Base-by-base conservation (phyloP, 1,140 invertebrate species). In the Leptestheria dahalacensis region DNA sequence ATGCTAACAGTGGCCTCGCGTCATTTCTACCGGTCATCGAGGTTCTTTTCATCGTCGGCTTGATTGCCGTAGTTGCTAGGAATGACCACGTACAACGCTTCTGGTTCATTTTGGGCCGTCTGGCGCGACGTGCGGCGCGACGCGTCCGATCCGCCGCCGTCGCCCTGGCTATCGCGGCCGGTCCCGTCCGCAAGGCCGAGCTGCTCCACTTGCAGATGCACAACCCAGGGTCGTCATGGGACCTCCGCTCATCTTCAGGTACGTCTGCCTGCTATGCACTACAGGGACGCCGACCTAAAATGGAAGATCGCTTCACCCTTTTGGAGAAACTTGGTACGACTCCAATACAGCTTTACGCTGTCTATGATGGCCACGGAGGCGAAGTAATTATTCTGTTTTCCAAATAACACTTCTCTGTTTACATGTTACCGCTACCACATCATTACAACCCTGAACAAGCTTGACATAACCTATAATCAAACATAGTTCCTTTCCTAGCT, bases 321-420 rank as follows among this genome's bases (percentile, higher is more conserved):
- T 80, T 86, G 61, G 79, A 84, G 68, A 83, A 88, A 66, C 81
- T 85, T 28, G 66, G 71, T 49, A 73, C 71, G 59, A 83, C 81
- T 21, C 82, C 81, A 24, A 82, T 92, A 54, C 84, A 86, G 1
- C 75, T 95, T 50, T 94, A 89, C 76, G 91, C 89, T 46, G 82
- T 95, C 57, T 95, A 94, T 72, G 91, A 96, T 77, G 92, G 91
- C 0, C 92, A 96, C 73, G 92, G 91, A 57, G 92, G 91, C 53
- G 87, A 93, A 73, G 83, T 84, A 74, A 69, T 65, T 62, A 54
- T 56, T 54, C 58, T 53, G 57, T 2, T 15, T 18, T 26, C 20
- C 57, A 26, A 47, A 58, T 41, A 41, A 9, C 6, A 9, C 6
- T 41, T 41, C 15, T 41, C 6, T 41, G 6, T 9, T 41, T 41